phyloP scores from a whole-genome alignment of 2,888 invertebrate genomes.

The Aproaerema taeniolella region DNA sequence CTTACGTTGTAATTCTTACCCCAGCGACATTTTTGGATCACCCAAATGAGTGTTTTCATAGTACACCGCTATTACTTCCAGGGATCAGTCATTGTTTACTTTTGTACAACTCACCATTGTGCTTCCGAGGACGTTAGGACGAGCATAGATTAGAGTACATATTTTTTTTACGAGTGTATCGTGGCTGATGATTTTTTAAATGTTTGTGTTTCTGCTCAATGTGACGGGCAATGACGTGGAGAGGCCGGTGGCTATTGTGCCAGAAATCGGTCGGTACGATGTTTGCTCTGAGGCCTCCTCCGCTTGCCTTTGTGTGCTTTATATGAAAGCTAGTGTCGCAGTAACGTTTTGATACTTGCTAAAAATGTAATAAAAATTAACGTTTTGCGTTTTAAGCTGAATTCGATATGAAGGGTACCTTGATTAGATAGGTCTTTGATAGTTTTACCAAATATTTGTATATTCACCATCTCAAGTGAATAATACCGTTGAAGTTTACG shows the following conservation, averaged over 20 bases:
- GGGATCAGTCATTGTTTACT: slow-evolving; percentile 50
- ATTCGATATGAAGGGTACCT: too few species aligned
- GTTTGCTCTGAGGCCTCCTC: slow-evolving; percentile 51
- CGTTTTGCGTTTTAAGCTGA: too few species aligned
- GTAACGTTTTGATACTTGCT: slow-evolving; percentile 37
- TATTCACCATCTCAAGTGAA: too few species aligned
- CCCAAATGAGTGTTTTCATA: slow-evolving; percentile 39
- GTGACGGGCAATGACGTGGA: slow-evolving; percentile 64
- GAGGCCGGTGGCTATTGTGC: slow-evolving; percentile 51
- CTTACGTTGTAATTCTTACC: too few species aligned
- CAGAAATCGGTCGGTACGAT: slow-evolving; percentile 45
- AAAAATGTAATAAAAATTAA: not conserved
- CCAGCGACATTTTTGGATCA: slow-evolving; percentile 4
- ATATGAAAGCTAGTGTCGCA: slow-evolving; percentile 18
- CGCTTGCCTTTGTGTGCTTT: slow-evolving; percentile 41
- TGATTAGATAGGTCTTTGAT: too few species aligned
- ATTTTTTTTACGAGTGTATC: slow-evolving; percentile 36
- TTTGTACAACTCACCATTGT: slow-evolving; percentile 57
- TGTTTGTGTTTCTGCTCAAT: slow-evolving; percentile 73
- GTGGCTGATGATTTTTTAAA: slow-evolving; percentile 67
- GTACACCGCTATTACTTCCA: slow-evolving; percentile 33
- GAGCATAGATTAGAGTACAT: slow-evolving; percentile 14
- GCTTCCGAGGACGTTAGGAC: slow-evolving; percentile 47
- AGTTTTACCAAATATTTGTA: too few species aligned
- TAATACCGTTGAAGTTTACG: too few species aligned